phyloP scores from a whole-genome alignment of 2,888 invertebrate species.

The Lithosia quadra region DNA sequence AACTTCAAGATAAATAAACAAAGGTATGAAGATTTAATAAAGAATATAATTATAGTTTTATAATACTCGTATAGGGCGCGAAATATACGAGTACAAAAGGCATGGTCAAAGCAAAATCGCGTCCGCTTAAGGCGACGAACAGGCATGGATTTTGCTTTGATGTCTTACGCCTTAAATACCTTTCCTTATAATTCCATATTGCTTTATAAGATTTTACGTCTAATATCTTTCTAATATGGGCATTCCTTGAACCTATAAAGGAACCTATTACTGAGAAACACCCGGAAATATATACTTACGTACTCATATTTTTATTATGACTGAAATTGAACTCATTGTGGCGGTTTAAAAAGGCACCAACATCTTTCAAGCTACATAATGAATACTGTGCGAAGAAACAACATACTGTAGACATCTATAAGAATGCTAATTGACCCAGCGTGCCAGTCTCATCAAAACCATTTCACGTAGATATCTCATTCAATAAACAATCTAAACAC shows the following conservation, averaged over 20 bases:
- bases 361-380: conserved; percentile 32
- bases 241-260: not conserved
- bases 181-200: no score
- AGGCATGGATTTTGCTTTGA: no score
- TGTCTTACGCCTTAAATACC: no score
- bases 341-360: not conserved
- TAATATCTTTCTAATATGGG: not conserved
- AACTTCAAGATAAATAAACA: no score
- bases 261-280: not conserved
- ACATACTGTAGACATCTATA: conserved; percentile 55
- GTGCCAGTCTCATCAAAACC: conserved; percentile 62
- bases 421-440: conserved; percentile 71
- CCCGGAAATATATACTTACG: not conserved
- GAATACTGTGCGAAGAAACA: conserved; percentile 50
- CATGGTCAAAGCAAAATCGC: no score
- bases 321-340: not conserved
- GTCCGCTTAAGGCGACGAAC: no score
- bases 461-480: conserved; percentile 35
- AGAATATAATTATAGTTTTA: no score
- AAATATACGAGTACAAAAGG: no score
- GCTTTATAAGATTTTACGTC: no score
- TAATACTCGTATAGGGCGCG: no score
- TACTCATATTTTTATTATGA: not conserved
- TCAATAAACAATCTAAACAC: conserved; percentile 47
- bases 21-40: no score